phyloP scores from a whole-genome alignment of 1,140 invertebrate genomes.

The Oncopeltus fasciatus region DNA sequence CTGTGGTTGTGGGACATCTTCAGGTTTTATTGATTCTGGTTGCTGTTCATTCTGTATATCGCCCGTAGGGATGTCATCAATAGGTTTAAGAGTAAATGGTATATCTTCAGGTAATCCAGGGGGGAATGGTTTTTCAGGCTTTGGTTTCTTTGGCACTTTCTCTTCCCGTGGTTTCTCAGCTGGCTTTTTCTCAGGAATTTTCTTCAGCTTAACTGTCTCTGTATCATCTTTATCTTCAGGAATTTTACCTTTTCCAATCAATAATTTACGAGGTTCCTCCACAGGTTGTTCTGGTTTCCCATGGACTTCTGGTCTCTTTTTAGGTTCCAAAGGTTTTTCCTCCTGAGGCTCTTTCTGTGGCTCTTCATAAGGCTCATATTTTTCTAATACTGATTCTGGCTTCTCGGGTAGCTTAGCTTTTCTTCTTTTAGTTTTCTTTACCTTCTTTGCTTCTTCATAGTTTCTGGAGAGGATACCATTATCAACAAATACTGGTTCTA shows the following conservation, averaged over 20 bases:
- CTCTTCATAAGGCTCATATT: slow-evolving; percentile 32
- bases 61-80: slow-evolving; percentile 23
- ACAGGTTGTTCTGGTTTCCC: slow-evolving; percentile 26
- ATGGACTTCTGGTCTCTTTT: slow-evolving; percentile 27
- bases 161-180: slow-evolving; percentile 24
- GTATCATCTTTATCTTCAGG: slow-evolving; percentile 24
- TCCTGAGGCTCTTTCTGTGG: slow-evolving; percentile 22
- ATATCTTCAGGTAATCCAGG: slow-evolving; percentile 14
- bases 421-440: slow-evolving; percentile 41
- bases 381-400: slow-evolving; percentile 32
- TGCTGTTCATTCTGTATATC: slow-evolving; percentile 18
- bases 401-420: slow-evolving; percentile 33
- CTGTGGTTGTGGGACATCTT: slow-evolving; percentile 22
- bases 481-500: slow-evolving; percentile 32
- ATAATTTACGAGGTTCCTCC: slow-evolving; percentile 31
- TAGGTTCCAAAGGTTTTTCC: slow-evolving; percentile 26
- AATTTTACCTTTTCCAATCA: slow-evolving; percentile 29
- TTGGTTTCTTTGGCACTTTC: slow-evolving; percentile 24
- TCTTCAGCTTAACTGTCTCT: slow-evolving; percentile 23
- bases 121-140: slow-evolving; percentile 19
- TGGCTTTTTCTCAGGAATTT: slow-evolving; percentile 17
- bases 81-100: slow-evolving; percentile 21
- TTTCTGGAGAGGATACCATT: slow-evolving; percentile 52
- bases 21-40: slow-evolving; percentile 19
- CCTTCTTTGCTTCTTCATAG: slow-evolving; percentile 46